These are phyloP conservation scores for Ophion slaviceki DNA, from an alignment of 2,888 invertebrate species.

Conservation along the genomic window DNA sequence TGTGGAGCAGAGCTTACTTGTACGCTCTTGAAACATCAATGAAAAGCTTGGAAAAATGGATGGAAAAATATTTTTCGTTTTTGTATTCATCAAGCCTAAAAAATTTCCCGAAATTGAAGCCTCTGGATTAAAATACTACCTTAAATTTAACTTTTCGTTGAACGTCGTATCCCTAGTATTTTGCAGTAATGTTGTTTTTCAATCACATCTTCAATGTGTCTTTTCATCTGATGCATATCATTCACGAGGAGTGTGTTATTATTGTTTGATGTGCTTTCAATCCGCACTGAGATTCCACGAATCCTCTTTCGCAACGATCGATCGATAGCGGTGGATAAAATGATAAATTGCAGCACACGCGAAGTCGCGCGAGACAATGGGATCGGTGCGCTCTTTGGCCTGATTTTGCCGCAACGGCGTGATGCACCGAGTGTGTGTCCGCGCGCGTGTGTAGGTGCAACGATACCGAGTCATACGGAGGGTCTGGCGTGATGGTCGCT, in stretches of 20 bases:
- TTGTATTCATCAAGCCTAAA: too few relatives aligned
- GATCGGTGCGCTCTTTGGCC: conserved; percentile 36
- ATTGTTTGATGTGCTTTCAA: conserved; percentile 15
- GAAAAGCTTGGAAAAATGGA: too few relatives aligned
- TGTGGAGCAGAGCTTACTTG: too few relatives aligned
- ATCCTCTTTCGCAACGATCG: conserved; percentile 33
- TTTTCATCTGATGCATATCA: not conserved
- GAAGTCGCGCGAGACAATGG: conserved; percentile 26
- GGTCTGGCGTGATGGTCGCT: conserved; percentile 47
- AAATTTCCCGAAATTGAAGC: too few relatives aligned
- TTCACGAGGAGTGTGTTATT: not conserved
- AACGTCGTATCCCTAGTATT: not conserved
- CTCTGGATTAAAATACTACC: too few relatives aligned
- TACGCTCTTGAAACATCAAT: too few relatives aligned
- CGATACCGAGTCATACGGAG: conserved; percentile 21
- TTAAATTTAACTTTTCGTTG: too few relatives aligned
- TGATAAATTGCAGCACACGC: conserved; percentile 56
- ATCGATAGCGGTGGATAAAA: conserved; percentile 42
- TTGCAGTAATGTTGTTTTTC: not conserved
- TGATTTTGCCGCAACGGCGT: conserved; percentile 36
- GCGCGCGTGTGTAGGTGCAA: conserved; percentile 23
- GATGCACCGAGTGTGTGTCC: conserved; percentile 36
- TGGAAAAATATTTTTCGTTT: too few relatives aligned
- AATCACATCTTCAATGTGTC: not conserved
- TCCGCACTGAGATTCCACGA: conserved; percentile 51